phyloP scores from a whole-genome alignment of 2,888 invertebrate genomes.

The Rapana venosa region DNA sequence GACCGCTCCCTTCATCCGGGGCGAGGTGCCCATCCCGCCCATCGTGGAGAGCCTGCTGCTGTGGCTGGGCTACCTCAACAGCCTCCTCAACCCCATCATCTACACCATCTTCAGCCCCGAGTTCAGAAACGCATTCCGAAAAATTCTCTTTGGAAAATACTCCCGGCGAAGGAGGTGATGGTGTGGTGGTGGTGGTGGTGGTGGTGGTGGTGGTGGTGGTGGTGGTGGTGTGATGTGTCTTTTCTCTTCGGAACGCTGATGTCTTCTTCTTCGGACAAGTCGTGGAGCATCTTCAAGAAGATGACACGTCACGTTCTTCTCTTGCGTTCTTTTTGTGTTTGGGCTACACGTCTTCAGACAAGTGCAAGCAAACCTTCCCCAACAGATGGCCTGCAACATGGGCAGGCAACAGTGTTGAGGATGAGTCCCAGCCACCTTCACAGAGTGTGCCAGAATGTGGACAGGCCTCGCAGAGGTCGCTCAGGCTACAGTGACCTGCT shows the following conservation, averaged over 20 bases:
- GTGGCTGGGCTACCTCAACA: constrained; percentile 95
- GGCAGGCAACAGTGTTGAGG: not conserved
- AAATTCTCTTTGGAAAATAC: constrained; percentile 82
- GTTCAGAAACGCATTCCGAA: constrained; percentile 92
- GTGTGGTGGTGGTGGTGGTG: not conserved
- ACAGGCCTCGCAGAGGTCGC: no score
- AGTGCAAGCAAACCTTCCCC: no score
- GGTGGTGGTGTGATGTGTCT: not conserved
- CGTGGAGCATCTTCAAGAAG: no score
- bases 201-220: not conserved
- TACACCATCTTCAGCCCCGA: constrained; percentile 97
- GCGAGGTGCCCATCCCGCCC: constrained; percentile 69
- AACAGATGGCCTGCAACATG: no score
- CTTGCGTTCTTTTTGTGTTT: no score
- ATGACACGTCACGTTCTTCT: not conserved
- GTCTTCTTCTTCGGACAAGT: not conserved
- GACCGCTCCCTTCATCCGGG: constrained; percentile 86
- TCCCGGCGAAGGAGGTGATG: constrained; percentile 28
- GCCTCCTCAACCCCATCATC: constrained; percentile 93
- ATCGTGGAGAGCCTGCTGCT: constrained; percentile 80
- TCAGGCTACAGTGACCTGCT: no score
- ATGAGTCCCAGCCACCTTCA: not conserved
- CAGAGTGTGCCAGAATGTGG: no score
- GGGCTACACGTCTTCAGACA: no score
- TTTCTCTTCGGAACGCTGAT: not conserved